Percentiles rank a stretch among this genome's conserved stretches.
Conservation (phyloP, 2,797 vertebrate species). For the Lates japonicus region DNA sequence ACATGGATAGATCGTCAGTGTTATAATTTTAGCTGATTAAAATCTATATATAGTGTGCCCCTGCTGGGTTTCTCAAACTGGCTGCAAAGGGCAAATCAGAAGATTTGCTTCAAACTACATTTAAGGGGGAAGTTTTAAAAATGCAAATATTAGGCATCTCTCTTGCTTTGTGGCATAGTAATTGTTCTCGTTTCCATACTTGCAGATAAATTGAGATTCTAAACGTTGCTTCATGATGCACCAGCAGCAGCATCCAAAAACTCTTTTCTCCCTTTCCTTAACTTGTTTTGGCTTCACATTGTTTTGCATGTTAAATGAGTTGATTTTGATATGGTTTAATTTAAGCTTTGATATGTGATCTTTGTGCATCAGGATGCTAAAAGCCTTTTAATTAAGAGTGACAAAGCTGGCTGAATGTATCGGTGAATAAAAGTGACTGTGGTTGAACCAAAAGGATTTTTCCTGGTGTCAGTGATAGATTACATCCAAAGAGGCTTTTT, state of each 20-base stretch:
- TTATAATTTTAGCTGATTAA: too few species aligned
- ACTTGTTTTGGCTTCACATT: background rate
- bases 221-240: background rate
- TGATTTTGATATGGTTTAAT: background rate
- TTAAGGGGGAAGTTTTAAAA: background rate
- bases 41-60: too few species aligned
- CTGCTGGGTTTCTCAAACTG: too few species aligned
- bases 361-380: background rate
- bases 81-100: too few species aligned
- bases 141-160: background rate
- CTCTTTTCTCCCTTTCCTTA: background rate
- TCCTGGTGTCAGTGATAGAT: background rate
- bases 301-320: background rate
- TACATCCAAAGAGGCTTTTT: background rate
- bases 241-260: background rate
- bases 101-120: background rate
- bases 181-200: too few species aligned
- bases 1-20: too few species aligned
- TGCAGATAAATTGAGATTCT: background rate
- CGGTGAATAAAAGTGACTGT: background rate
- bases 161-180: background rate
- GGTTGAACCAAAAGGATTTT: constrained; percentile 1
- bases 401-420: background rate
- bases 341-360: background rate
- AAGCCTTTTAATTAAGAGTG: constrained; percentile 6